A percentile compares a stretch with the other conserved stretches of the same genome.
phyloP scores from a whole-genome alignment of 2,797 vertebrate genomes.

The Apogon talboti region DNA sequence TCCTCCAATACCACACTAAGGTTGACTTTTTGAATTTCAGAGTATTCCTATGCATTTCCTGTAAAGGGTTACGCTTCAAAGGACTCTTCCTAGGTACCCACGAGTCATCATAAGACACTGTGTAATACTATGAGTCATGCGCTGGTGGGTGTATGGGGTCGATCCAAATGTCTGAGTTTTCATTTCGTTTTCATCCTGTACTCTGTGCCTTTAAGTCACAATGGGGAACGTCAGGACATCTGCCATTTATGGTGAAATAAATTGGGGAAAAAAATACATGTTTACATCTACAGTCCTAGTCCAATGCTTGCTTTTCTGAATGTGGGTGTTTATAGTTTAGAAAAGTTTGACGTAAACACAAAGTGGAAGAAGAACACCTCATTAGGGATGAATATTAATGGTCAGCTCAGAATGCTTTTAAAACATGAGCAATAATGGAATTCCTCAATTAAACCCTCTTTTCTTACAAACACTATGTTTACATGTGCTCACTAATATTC shows the following conservation, averaged over 20 bases:
- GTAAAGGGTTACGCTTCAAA: too few relatives aligned
- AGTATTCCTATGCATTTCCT: too few relatives aligned
- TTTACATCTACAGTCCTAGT: constrained; percentile 19
- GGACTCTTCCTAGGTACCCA: too few relatives aligned
- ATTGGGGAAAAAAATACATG: constrained; percentile 22
- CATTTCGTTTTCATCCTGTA: constrained; percentile 12
- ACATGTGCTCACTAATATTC: too few relatives aligned
- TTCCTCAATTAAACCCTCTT: too few relatives aligned
- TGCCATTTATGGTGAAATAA: constrained; percentile 35
- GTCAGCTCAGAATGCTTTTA: background rate
- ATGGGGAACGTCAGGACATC: background rate
- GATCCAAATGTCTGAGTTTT: background rate
- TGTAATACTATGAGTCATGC: constrained; percentile 24
- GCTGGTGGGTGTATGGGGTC: too few relatives aligned
- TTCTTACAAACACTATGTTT: too few relatives aligned
- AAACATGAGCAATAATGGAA: too few relatives aligned
- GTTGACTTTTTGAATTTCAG: too few relatives aligned
- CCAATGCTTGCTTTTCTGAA: background rate
- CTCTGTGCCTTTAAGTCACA: constrained; percentile 3
- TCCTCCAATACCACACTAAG: too few relatives aligned
- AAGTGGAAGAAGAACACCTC: constrained; percentile 5
- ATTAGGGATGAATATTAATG: constrained; percentile 11
- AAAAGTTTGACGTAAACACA: constrained; percentile 43
- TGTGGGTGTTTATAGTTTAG: constrained; percentile 42
- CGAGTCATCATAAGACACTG: constrained; percentile 20